Evolutionary conservation across 2,888 invertebrate genomes (phyloP).

Genomic region (Artemia sinica): DNA sequence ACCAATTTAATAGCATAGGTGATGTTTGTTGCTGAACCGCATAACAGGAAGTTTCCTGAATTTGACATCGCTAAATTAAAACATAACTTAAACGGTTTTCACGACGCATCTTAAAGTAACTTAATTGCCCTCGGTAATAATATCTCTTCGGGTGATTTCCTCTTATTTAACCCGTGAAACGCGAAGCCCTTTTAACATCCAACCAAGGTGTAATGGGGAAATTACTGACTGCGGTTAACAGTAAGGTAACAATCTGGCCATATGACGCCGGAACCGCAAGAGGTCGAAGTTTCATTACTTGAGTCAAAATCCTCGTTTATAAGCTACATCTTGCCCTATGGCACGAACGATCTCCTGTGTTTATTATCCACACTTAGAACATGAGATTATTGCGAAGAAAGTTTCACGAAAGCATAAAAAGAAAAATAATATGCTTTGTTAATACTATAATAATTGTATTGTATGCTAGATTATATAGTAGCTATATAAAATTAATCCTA

Average conservation of each 20-base stretch:
- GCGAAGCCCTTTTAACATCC: slow-evolving; percentile 13
- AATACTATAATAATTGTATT: no score
- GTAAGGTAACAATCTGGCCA: slow-evolving; percentile 14
- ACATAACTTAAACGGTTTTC: slow-evolving; percentile 3
- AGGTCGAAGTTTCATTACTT: neutral
- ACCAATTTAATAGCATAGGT: no score
- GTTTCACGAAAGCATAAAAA: no score
- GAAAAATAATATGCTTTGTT: no score
- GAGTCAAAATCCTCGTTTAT: slow-evolving; percentile 6
- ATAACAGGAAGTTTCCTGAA: no score
- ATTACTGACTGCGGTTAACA: slow-evolving; percentile 7
- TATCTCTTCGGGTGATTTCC: slow-evolving; percentile 4
- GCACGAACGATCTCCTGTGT: no score
- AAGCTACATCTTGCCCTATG: neutral
- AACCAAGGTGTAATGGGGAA: slow-evolving; percentile 11
- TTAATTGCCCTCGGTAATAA: slow-evolving; percentile 10
- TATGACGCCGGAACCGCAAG: slow-evolving; percentile 13
- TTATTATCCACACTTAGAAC: no score
- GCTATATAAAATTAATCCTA: no score
- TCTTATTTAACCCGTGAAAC: neutral
- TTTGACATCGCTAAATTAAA: slow-evolving; percentile 9
- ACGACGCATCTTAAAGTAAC: neutral
- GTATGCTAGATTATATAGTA: no score
- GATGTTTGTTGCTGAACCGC: no score
- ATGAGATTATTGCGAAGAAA: no score